Base-by-base conservation (phyloP, 2,888 invertebrate genomes). In the Phlogophora meticulosa region DNA sequence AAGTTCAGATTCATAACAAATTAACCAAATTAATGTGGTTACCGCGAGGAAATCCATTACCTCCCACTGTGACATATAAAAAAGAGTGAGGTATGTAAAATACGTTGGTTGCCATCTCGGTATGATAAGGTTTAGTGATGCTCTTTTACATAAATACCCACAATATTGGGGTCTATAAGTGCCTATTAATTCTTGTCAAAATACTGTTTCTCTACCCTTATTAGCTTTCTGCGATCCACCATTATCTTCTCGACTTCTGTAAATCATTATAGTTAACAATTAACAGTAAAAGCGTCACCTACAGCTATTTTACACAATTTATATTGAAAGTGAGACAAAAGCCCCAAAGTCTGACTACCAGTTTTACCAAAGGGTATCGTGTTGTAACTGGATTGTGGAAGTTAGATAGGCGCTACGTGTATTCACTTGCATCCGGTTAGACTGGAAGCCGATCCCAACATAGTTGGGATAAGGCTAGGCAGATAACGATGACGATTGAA, bases 51-150 rank as follows among this genome's bases (percentile, higher is more conserved):
- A 71, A 75, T 75, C 61, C 20, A 75, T 67, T 38, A 56, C 45
- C 76, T 43, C 76, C 7, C 76, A 81, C 45, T 53, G 72, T 0
- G 40, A 22, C 42, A 20, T 67, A 60, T 55, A 73, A 75, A 75
- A 75, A 75, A 76, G 13, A 55, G 63, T 11, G 43, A 75, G 24
- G 65, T 58, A 82, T 72, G 60, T 80, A 42, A 63, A 64, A 48
- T 34, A 55, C 73, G 62, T 40, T 55, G 11, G 76, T 70, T 65
- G 42, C 60, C 48, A 68, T 55, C 38, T 66, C 60, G 17, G 20
- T 32, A 5, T 43, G 75, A 65, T 64, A 70, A 74, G 70, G 20
- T 53, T 2, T 73, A 67, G 75, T 75, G 75, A 70, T 76, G 75
- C 15, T 45, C 28, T 46, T 53, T 36, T 2, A 4, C 7, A 3